phyloP scores from a whole-genome alignment of 2,113 vertebrate species.

The Machaerirhynchus nigripectus region DNA sequence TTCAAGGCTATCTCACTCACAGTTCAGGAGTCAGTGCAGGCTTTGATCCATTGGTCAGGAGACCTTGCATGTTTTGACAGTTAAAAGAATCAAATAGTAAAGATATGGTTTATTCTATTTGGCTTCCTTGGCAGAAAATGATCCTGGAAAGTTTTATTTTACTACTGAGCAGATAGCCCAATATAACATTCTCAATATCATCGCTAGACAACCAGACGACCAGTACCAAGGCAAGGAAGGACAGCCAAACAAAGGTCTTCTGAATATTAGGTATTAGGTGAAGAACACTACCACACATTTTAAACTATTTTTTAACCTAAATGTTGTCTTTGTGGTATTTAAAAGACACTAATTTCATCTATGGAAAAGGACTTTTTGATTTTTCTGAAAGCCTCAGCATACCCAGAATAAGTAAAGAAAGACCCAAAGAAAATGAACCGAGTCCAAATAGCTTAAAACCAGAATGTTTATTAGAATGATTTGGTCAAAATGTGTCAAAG shows the following conservation, averaged over 20 bases:
- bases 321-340: background rate
- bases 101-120: background rate
- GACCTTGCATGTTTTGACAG: background rate
- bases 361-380: background rate
- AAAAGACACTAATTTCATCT: background rate
- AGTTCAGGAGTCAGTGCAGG: background rate
- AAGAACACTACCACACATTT: background rate
- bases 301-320: background rate
- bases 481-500: background rate
- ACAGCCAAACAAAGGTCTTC: background rate
- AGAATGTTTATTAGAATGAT: background rate
- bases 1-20: background rate
- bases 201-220: rapidly evolving
- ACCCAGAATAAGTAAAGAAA: background rate
- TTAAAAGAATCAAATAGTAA: background rate
- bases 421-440: background rate
- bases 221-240: background rate
- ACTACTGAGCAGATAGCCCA: background rate
- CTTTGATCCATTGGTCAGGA: background rate
- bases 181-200: background rate
- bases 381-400: background rate
- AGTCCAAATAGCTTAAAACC: background rate
- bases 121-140: background rate
- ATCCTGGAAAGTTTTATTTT: background rate
- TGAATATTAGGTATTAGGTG: background rate